A percentile compares a stretch with the other conserved stretches of the same genome.
phyloP scores from a whole-genome alignment of 2,113 vertebrate species.

The Trichomycterus rosablanca region DNA sequence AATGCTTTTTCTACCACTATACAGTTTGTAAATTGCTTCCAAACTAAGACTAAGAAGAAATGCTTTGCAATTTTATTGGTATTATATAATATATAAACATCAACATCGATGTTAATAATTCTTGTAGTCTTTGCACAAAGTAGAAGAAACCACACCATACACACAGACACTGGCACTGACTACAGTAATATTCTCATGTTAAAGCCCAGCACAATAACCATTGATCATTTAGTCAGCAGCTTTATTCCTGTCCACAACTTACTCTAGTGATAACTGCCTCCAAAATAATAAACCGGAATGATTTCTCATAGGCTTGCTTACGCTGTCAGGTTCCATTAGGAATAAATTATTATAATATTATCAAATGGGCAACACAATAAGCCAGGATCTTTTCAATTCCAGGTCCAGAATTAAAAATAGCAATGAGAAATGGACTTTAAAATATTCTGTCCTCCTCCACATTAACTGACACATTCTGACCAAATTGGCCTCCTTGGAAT shows the following conservation, averaged over 20 bases:
- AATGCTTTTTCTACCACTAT: neutral
- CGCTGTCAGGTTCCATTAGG: slow-evolving; percentile 12
- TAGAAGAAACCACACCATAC: neutral
- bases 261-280: neutral
- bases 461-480: slow-evolving; percentile 5
- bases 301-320: slow-evolving; percentile 11
- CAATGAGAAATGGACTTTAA: slow-evolving; percentile 3
- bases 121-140: too few species aligned
- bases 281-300: slow-evolving; percentile 5
- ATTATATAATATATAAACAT: slow-evolving; percentile 28
- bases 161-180: slow-evolving; percentile 7
- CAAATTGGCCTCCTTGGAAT: neutral
- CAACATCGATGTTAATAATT: slow-evolving; percentile 21
- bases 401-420: neutral
- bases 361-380: neutral
- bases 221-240: slow-evolving; percentile 34
- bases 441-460: neutral
- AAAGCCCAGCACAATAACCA: slow-evolving; percentile 22
- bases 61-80: too few species aligned
- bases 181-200: slow-evolving; percentile 30
- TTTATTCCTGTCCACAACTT: slow-evolving; percentile 31
- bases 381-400: neutral
- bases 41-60: neutral
- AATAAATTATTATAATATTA: slow-evolving; percentile 20
- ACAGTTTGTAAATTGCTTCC: neutral